Conservation (phyloP, 1,140 invertebrate genomes). For the Watersipora subatra region DNA sequence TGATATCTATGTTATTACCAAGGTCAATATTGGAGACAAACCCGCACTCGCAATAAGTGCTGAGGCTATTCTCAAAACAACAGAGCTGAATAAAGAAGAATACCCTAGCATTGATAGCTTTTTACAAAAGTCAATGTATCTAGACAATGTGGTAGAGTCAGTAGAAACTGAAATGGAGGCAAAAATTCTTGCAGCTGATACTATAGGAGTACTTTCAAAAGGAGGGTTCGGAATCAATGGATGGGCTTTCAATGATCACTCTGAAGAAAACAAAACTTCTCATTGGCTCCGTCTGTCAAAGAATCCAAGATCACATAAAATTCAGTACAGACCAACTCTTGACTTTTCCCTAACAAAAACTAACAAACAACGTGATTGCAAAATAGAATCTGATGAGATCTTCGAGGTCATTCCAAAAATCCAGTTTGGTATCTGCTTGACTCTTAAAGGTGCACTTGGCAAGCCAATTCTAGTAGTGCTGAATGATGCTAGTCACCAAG, state of each 20-base stretch:
- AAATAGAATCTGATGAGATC: background rate
- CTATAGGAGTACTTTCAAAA: background rate
- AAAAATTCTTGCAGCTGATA: background rate
- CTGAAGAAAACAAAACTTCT: background rate
- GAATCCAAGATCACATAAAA: background rate
- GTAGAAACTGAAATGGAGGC: background rate
- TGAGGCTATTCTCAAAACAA: slow-evolving; percentile 2
- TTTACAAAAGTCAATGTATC: slow-evolving; percentile 3
- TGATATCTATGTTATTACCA: slow-evolving; percentile 3
- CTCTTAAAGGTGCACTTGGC: background rate
- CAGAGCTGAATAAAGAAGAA: background rate
- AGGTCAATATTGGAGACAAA: slow-evolving; percentile 5
- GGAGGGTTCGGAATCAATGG: slow-evolving; percentile 1
- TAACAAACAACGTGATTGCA: background rate
- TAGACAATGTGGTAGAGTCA: slow-evolving; percentile 2
- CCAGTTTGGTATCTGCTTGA: background rate
- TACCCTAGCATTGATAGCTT: background rate
- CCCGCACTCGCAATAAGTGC: slow-evolving; percentile 3
- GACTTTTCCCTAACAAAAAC: background rate
- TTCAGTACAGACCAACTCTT: background rate
- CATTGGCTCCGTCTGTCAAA: background rate
- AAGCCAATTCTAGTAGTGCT: background rate
- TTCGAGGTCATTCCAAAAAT: background rate
- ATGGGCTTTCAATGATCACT: background rate
- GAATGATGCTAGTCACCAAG: slow-evolving; percentile 2